Evolutionary conservation across 2,888 invertebrate genomes (phyloP), one percentile per base, ranked within the genome.

Genomic region (Dynastes maya): DNA sequence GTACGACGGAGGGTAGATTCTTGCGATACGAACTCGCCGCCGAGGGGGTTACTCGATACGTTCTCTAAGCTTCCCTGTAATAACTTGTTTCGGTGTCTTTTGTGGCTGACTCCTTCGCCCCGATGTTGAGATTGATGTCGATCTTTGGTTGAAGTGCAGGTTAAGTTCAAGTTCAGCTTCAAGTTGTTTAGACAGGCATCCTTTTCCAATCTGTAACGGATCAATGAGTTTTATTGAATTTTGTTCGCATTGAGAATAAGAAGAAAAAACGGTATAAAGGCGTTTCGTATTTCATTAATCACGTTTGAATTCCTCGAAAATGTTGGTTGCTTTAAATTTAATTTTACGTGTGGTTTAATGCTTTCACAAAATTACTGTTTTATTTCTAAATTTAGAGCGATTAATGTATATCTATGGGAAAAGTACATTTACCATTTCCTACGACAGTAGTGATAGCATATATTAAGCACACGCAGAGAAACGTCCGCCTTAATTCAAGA

Each of bases 1-100:
- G 94, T 94, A 80, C 92, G 89, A 58, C 94, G 90, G 85, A 94
- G 89, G 29, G 89, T 86, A 80, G 84, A 84, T 76, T 84, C 84
- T 58, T 78, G 75, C 8, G 77, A 61, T 51, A 64, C 64, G 72
- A 79, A 79, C 55, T 80, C 76, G 29, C 67, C 76, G 27, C 86
- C 86, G 81, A 86, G 84, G 29, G 86, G 87, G 78, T 86, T 83
- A 76, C 82, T 85, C 63, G 88, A 88, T 22, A 89, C 86, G 85
- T 89, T 87, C 80, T 89, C 88, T 68, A 89, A 83, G 82, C 88
- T 88, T 45, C 86, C 85, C 71, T 83, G 80, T 53, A 82, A 78
- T 45, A 85, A 78, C 77, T 81, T 83, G 63, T 82, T 77, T 11
- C 80, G 79, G 64, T 81, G 80, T 68, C 80, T 83, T 68, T 80